Evolutionary conservation across 2,888 invertebrate species (phyloP), one percentile per base, ranked within the genome.

Genomic region (Dynastes grantii): DNA sequence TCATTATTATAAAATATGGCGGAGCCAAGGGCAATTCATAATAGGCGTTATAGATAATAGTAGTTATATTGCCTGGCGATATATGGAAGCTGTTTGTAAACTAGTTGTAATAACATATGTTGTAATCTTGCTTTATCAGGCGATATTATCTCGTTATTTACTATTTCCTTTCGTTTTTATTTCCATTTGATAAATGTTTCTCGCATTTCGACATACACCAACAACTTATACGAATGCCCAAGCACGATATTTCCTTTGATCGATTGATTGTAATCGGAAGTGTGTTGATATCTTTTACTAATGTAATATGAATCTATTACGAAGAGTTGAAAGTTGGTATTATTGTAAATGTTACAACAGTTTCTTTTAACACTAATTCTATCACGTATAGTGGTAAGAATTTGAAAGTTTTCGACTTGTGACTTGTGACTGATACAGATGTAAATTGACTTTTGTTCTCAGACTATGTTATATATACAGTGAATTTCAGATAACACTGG

Each of bases 61-160:
- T 67, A 32, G 4, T 22, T 55, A 67, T 49, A 67, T 67, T 49
- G 49, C 49, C 22, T 45, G 49, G 16, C 16, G 27, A 67, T 67
- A 49, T 67, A 67, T 67, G 67, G 67, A 67, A 67, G 22, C 45
- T 27, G 32, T 63, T 63, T 32, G 49, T 67, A 67, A 49, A 67
- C 49, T 22, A 45, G 40, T 64, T 37, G 64, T 64, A 64, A 64
- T 64, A 64, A 64, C 64, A 64, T 40, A 64, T 40, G 64, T 37
- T n/a, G 4, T n/a, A 64, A 64, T 64, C 64, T 16, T 64, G 8
- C 37, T 40, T 37, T 64, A 64, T 64, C 29, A 16, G 64, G 2
- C 16, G 49, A 67, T 67, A 67, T 37, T 65, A 65, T 67, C 67
- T 67, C 45, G n/a, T 67, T 49, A 67, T 67, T 67, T 67, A 67